These are phyloP conservation scores for Lepilemur ruficaudatus DNA, from an alignment of 2,797 vertebrate species.

Conservation along the genomic window DNA sequence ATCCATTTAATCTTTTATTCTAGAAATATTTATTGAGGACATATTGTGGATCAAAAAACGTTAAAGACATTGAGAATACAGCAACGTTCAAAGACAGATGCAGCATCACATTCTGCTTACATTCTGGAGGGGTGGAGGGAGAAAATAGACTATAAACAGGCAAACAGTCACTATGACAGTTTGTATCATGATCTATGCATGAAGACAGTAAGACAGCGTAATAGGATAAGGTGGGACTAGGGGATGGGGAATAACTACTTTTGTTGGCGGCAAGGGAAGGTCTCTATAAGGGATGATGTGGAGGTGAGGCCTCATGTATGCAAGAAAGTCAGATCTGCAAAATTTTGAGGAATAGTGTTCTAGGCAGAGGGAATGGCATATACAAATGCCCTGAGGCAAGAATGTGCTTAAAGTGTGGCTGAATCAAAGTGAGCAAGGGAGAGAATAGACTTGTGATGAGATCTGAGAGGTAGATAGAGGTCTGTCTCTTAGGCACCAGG, in stretches of 20 bases:
- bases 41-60: neutral
- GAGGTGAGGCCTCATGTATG: neutral
- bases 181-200: neutral
- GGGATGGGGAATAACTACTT: neutral
- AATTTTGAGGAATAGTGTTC: neutral
- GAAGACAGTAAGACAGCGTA: neutral
- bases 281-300: neutral
- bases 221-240: neutral
- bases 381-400: neutral
- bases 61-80: neutral
- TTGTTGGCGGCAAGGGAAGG: neutral
- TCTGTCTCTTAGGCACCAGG: neutral
- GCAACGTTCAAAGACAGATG: neutral
- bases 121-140: neutral
- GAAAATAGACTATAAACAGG: neutral
- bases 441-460: neutral
- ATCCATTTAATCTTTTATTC: neutral
- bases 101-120: neutral
- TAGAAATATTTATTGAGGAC: neutral
- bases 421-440: neutral
- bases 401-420: neutral
- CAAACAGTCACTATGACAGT: neutral
- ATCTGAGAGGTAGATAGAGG: neutral
- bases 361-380: neutral
- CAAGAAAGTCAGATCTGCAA: neutral